These are phyloP conservation scores for Muntiacus muntjak DNA, from an alignment of 2,113 vertebrate genomes.

Conservation along the genomic window DNA sequence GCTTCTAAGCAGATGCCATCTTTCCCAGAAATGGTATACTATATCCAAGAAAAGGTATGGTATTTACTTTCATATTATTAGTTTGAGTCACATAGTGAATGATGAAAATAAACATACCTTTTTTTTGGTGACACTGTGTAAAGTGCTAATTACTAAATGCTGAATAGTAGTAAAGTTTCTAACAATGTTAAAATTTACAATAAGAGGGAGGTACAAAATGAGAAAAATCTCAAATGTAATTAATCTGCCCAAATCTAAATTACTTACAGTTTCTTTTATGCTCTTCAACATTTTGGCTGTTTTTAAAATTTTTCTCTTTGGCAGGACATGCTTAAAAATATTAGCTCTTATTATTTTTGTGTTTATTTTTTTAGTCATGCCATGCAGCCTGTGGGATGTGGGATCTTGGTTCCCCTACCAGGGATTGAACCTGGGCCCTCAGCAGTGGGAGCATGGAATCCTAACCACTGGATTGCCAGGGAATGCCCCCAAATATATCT, in stretches of 20 bases:
- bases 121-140: neutral
- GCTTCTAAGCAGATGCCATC: conserved; percentile 90
- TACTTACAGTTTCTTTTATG: neutral
- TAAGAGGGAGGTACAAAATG: neutral
- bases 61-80: neutral
- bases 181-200: neutral
- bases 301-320: neutral
- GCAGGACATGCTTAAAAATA: neutral
- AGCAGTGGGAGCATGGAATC: neutral
- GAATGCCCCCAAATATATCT: neutral
- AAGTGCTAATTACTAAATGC: conserved; percentile 37
- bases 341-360: neutral
- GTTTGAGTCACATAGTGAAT: neutral
- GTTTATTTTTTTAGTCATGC: neutral
- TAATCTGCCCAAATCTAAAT: neutral
- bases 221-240: conserved; percentile 5
- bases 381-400: neutral
- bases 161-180: conserved; percentile 35
- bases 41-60: conserved; percentile 95
- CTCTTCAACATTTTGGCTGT: neutral
- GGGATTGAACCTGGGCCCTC: neutral
- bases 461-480: neutral
- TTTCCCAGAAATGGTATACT: conserved; percentile 97
- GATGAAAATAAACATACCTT: neutral
- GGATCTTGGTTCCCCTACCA: neutral